Evolutionary conservation across 2,113 vertebrate species (phyloP), one percentile per base, ranked within the genome.

Genomic region (Spea multiplicata): DNA sequence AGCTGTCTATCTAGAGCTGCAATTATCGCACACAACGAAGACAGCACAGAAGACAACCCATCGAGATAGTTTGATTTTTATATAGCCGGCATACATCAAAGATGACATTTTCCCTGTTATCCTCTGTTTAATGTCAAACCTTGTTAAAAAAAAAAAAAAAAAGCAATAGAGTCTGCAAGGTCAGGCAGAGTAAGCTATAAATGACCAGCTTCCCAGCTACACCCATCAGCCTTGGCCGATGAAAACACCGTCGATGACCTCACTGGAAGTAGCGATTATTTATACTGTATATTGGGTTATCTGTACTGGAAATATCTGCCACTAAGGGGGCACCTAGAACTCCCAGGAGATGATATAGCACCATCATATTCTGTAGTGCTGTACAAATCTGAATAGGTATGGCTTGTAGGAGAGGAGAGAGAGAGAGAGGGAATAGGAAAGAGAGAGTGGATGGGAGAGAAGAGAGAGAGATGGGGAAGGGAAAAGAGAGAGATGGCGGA

Each of bases 71-170:
- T 48, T 68, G 66, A 68, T 68, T 68, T 46, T n/a, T 68, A 10
- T 47, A 68, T 68, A 47, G 66, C 45, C 3, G 66, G 13, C 44
- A 45, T 67, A 46, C 66, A 67, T 67, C 66, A 67, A 46, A 45
- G 66, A 5, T 67, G 66, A 45, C 66, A 67, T 67, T 67, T 67
- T 67, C 13, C 16, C 30, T 47, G 45, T 67, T 67, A 67, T 67
- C 44, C 44, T 67, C 47, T 13, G 12, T 47, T 68, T 68, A 45
- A 68, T 68, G 44, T 68, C 6, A 59, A 46, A 10, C 45, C 44
- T 47, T 68, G 66, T 68, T 68, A 68, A 6, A 4, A 66, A 5
- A 59, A 57, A 13, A 57, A 57, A 57, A 57, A 59, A 53, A 53
- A 53, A 10, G 6, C 50, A 53, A 53, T 6, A 53, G 10, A 59